Conservation (phyloP, 2,113 vertebrate genomes). For the Festucalex cinctus region DNA sequence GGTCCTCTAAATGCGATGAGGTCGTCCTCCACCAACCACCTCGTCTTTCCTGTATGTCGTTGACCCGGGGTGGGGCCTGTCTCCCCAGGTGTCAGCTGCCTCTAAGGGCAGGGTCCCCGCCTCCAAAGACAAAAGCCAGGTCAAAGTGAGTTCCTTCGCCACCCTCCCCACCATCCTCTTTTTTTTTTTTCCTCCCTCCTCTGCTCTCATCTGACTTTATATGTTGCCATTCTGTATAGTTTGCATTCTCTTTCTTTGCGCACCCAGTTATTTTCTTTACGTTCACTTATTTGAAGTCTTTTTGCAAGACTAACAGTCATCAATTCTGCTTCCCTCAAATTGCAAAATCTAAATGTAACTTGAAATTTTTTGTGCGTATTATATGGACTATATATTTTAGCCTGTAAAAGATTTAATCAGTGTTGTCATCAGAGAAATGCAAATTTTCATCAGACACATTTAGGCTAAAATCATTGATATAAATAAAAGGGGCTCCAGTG, state of each 20-base stretch:
- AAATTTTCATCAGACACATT: too few species aligned
- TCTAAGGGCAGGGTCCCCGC: slow-evolving; percentile 60
- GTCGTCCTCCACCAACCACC: background rate
- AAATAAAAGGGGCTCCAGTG: too few species aligned
- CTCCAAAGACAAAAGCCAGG: slow-evolving; percentile 59
- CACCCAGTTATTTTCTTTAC: background rate
- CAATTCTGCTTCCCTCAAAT: background rate
- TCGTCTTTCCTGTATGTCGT: slow-evolving; percentile 14
- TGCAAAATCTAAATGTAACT: background rate
- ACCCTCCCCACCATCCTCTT: slow-evolving; percentile 21
- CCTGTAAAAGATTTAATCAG: too few species aligned
- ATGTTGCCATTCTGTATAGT: slow-evolving; percentile 39
- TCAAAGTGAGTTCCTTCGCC: slow-evolving; percentile 66
- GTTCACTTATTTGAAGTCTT: background rate
- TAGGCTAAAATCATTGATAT: too few species aligned
- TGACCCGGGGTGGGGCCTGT: slow-evolving; percentile 60
- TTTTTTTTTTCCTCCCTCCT: slow-evolving; percentile 13
- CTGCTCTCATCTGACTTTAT: slow-evolving; percentile 7
- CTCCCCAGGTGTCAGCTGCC: slow-evolving; percentile 65
- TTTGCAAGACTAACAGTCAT: background rate
- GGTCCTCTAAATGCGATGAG: background rate
- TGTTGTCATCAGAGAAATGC: too few species aligned
- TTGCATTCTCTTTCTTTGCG: slow-evolving; percentile 21
- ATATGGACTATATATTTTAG: too few species aligned
- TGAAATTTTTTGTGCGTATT: too few species aligned